Evolutionary conservation across 2,888 invertebrate species (phyloP), one percentile per base, ranked within the genome.

Genomic region (Eugnorisma glareosa): DNA sequence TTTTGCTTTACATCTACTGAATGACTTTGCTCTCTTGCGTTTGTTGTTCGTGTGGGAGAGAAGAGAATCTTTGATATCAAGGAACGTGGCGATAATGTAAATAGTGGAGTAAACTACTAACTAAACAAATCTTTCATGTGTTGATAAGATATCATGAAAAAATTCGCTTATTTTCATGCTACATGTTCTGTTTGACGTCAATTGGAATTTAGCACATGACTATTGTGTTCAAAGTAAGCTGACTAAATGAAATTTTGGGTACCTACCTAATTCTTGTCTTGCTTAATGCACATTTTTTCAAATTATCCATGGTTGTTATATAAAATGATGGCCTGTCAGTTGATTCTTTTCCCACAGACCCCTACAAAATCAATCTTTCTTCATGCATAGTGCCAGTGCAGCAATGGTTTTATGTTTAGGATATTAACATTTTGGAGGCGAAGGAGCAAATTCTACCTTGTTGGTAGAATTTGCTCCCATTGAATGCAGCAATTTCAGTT

Each of bases 1-100:
- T 94, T 94, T 93, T 93, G 91, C 91, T 91, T 88, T 88, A 88
- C 82, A 75, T 85, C 79, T 88, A 89, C 86, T 92, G 91, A 94
- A 94, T 94, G 93, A 93, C 90, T 89, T 92, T 90, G 88, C 80
- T 75, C 71, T 75, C 54, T 70, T 59, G 70, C 64, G 59, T 54
- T 73, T 73, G 78, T 81, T 77, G 72, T 81, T 78, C 51, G 79
- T 61, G 72, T 77, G 69, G 73, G 69, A 85, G 61, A 64, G 31
- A 71, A 75, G 73, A 73, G 73, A 73, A 67, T 82, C 35, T 61
- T 73, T 73, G 35, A 63, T 84, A 72, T 75, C 48, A 66, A 69
- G 43, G 75, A 78, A 82, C 61, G 43, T 66, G 45, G 61, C 74
- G 54, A 72, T 74, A 74, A 63, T 77, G 24, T 73, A 68, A 76